Evolutionary conservation across 2,113 vertebrate genomes (phyloP), one percentile per base, ranked within the genome.

Genomic region (Gallinago jamesoni): DNA sequence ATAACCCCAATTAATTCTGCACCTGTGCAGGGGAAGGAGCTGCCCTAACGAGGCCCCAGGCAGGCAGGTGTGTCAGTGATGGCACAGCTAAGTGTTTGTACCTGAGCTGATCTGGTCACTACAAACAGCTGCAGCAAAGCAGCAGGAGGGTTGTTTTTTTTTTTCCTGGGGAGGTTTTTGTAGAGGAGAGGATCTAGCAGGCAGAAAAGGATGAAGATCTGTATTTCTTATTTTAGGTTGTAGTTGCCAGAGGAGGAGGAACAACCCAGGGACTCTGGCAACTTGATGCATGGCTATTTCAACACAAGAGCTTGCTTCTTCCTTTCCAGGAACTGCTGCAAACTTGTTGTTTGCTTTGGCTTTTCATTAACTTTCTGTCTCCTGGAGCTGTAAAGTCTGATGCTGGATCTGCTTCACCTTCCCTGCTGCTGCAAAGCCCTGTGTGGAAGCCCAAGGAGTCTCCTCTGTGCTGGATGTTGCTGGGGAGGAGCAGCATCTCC

Each of bases 311-410:
- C 66, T 55, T 18, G 35, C 74, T 84, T 68, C 77, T 89, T 84
- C 78, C 77, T 85, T 82, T 94, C 93, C 94, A 89, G 91, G 93
- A 92, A 78, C 73, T 90, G 93, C 96, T 79, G 96, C 87, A 86
- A 87, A 37, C 90, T 91, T 4, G 59, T 93, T 80, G 68, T 98
- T 98, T 97, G 92, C 96, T 97, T 97, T 98, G 96, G 97, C 97
- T 95, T 97, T 84, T 92, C 7, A 5, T 64, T 31, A 7, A 24
- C 17, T 87, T 91, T 78, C 37, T 93, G 63, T 59, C 62, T 93
- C 89, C 94, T 87, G 85, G 96, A 97, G 96, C 96, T 96, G 95
- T 43, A 41, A 87, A 96, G 79, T 39, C 33, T 3, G 3, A 14
- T 8, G 91, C 68, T 92, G 97, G 90, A 63, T 23, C 67, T 53